Base-by-base conservation (phyloP, 2,113 vertebrate genomes). In the Sterrhoptilus dennistouni region DNA sequence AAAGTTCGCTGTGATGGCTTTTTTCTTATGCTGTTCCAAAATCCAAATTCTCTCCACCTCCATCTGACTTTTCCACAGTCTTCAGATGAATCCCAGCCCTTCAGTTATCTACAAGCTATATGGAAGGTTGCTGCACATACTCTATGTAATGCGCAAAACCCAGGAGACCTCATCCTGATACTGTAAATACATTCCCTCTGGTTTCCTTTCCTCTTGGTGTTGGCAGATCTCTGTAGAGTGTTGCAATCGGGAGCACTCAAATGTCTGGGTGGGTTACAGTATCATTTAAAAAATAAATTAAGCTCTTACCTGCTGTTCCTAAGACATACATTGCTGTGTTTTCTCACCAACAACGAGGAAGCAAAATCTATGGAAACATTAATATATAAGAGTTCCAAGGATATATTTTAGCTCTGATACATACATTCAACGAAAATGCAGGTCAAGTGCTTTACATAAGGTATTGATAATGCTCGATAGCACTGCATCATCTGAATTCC, bases 241-340 rank as follows among this genome's bases (percentile, higher is more conserved):
- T 33, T 85, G 66, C 40, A 74, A 3, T 72, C 0, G 0, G 59
- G 16, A 79, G 24, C 61, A 65, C 3, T 35, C 45, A 47, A 31
- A 40, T 71, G 14, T 69, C 74, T 79, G 28, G 12, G 5, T 87
- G 79, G 75, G 69, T 57, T 83, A 65, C 14, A 57, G 9, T 27
- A 19, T 27, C 13, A 53, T 85, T 86, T 53, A 29, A 83, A 82
- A 85, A 24, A 35, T 40, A 52, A 70, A 78, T 83, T 22, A 20
- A 47, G 13, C 27, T 56, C 13, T 59, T 89, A 65, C 17, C 29
- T 82, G 49, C 56, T 45, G 11, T 81, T 87, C 69, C 33, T 89
- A 53, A 63, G 29, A 29, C 20, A 5, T 36, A 49, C 7, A 4
- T 49, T 75, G 45, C 40, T 53, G 23, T 24, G 16, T 18, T 76